A percentile compares a stretch with the other conserved stretches of the same genome.
Evolutionary conservation across 2,888 invertebrate species (phyloP).

Genomic region (Nipponacmea schrenckii): DNA sequence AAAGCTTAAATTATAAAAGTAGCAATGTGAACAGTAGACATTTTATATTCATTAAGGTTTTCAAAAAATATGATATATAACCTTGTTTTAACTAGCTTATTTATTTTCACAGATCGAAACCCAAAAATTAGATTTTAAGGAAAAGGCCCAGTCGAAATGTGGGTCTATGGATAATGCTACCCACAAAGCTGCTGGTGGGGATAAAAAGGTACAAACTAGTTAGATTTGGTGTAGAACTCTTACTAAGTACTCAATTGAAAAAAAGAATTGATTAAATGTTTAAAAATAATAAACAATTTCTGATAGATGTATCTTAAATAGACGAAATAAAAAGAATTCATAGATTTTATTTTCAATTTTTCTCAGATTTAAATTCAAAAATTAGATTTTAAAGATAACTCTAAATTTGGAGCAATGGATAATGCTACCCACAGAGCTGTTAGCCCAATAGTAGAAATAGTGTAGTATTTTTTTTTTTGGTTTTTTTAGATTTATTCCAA

Average conservation of each 20-base stretch:
- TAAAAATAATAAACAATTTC: neutral
- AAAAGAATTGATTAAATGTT: too few relatives aligned
- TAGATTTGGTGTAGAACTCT: too few relatives aligned
- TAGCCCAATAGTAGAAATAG: neutral
- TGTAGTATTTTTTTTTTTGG: neutral
- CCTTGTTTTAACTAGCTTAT: neutral
- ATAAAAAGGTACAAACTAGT: conserved; percentile 25
- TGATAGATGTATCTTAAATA: too few relatives aligned
- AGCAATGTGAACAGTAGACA: too few relatives aligned
- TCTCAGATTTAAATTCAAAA: neutral
- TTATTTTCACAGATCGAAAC: conserved; percentile 53
- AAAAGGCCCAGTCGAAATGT: conserved; percentile 47
- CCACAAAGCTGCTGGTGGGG: conserved; percentile 45
- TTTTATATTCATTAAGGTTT: too few relatives aligned
- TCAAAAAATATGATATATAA: too few relatives aligned
- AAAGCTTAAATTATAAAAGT: conserved; percentile 26
- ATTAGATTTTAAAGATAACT: neutral
- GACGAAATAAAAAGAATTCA: too few relatives aligned
- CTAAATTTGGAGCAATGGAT: neutral
- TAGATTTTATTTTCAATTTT: too few relatives aligned
- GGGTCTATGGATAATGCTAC: conserved; percentile 42
- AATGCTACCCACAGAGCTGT: neutral
- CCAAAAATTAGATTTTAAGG: conserved; percentile 51
- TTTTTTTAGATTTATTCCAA: neutral
- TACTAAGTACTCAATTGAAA: too few relatives aligned